A percentile compares a stretch with the other conserved stretches of the same genome.
phyloP scores from a whole-genome alignment of 1,140 invertebrate species.

The Dinoponera quadriceps region DNA sequence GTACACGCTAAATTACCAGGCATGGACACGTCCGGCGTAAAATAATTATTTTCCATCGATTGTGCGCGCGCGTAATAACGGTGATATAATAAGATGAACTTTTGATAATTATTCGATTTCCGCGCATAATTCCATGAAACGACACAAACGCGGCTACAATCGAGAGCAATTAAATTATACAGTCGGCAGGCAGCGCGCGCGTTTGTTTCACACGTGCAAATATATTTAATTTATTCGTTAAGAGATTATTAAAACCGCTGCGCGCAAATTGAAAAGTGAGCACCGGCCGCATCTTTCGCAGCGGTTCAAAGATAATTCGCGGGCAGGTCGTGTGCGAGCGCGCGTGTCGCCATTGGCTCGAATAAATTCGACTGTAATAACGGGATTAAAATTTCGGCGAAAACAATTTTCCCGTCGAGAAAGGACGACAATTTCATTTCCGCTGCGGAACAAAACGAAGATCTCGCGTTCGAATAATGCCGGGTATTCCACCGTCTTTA shows the following conservation, averaged over 20 bases:
- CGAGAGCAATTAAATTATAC: constrained; percentile 13
- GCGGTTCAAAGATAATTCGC: background rate
- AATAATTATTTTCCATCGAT: constrained; percentile 7
- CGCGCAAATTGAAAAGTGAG: background rate
- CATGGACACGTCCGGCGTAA: background rate
- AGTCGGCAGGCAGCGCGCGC: background rate
- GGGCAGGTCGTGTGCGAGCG: too few relatives aligned
- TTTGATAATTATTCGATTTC: constrained; percentile 5
- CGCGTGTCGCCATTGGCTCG: background rate
- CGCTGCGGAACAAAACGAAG: background rate
- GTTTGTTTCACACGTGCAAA: background rate
- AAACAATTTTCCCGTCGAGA: background rate
- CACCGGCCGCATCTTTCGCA: background rate
- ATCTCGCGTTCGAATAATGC: background rate
- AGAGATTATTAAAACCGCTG: background rate
- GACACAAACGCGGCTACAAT: background rate
- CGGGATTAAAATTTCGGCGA: background rate
- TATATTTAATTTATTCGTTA: constrained; percentile 17
- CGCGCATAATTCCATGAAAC: background rate
- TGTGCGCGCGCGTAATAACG: background rate
- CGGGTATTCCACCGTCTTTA: background rate
- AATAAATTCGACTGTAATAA: constrained; percentile 20
- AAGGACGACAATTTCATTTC: background rate
- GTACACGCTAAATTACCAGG: constrained; percentile 8
- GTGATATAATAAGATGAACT: constrained; percentile 1